Evolutionary conservation across 1,140 invertebrate species (phyloP), one percentile per base, ranked within the genome.

Genomic region (Portunus trituberculatus): DNA sequence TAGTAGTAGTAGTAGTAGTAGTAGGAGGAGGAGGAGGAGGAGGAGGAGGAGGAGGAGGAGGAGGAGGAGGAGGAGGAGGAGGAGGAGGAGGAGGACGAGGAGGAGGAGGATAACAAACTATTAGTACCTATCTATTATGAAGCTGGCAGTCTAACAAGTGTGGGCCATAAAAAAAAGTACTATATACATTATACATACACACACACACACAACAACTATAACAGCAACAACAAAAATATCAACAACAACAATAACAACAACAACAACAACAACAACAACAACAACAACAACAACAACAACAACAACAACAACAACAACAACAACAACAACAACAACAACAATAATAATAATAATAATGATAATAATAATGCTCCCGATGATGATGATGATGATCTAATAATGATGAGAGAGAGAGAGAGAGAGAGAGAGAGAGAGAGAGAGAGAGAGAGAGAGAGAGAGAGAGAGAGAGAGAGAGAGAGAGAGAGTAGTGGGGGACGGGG

Each of bases 341-440:
- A 86, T 29, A 86, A 25, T 31, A 28, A 29, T 82, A 39, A 82
- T 92, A 93, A 20, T 20, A 32, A 45, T 32, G 32, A 46, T 76
- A 12, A 92, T 92, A 6, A 39, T 39, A 6, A 1, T 39, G 6
- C 39, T 39, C 1, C 39, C 6, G 39, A 39, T 39, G 39, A 39
- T 39, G 39, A 83, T 93, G 48, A 84, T 39, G 32, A 84, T n/a
- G n/a, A n/a, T n/a, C n/a, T n/a, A n/a, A n/a, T 93, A 93, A 25
- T 84, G 39, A 83, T 45, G 7, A 25, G 76, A 82, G 28, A 28
- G 76, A 1, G 76, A 28, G 76, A 25, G 20, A 82, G 76, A 25
- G 76, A 82, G 28, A 28, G 76, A 25, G 76, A 25, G 76, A 82
- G 28, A 28, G 76, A 28, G 20, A 25, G 28, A 28, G 76, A 82